Evolutionary conservation across 2,888 invertebrate species (phyloP), one percentile per base, ranked within the genome.

Genomic region (Cryptosula pallasiana): DNA sequence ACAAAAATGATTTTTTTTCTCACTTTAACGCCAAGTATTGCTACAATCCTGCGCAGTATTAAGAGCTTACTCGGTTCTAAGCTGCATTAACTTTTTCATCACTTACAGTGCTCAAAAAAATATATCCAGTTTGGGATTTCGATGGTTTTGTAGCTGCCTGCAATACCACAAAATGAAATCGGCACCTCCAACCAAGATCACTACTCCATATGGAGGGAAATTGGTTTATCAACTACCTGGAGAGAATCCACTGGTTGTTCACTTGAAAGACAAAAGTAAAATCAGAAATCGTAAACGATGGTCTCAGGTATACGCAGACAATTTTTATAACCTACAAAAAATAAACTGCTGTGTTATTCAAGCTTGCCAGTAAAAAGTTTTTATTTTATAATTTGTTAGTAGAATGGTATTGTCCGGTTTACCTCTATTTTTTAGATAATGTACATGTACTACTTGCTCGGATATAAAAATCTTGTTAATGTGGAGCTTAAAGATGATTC

Each of bases 361-460:
- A n/a, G n/a, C n/a, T n/a, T n/a, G n/a, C n/a, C n/a, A n/a, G n/a
- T n/a, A n/a, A n/a, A n/a, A n/a, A n/a, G n/a, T n/a, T n/a, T n/a
- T n/a, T n/a, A n/a, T n/a, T n/a, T n/a, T n/a, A n/a, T n/a, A n/a
- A n/a, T n/a, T n/a, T n/a, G n/a, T n/a, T n/a, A n/a, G n/a, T n/a
- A n/a, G n/a, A n/a, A n/a, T n/a, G n/a, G n/a, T n/a, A n/a, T n/a
- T n/a, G n/a, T n/a, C n/a, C n/a, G n/a, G n/a, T n/a, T n/a, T n/a
- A n/a, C n/a, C n/a, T n/a, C n/a, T n/a, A n/a, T 55, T 20, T 27
- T 69, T 23, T 32, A 91, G 91, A 95, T 97, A 63, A 99, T 99
- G 98, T 99, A 99, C 89, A 96, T 99, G 95, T 99, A 99, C 89
- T 99, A 98, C 82, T 88, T 99, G 71, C 89, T 99, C 74, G 98